Evolutionary conservation across 2,888 invertebrate species (phyloP).

Genomic region (Chromoteleia sp.): DNA sequence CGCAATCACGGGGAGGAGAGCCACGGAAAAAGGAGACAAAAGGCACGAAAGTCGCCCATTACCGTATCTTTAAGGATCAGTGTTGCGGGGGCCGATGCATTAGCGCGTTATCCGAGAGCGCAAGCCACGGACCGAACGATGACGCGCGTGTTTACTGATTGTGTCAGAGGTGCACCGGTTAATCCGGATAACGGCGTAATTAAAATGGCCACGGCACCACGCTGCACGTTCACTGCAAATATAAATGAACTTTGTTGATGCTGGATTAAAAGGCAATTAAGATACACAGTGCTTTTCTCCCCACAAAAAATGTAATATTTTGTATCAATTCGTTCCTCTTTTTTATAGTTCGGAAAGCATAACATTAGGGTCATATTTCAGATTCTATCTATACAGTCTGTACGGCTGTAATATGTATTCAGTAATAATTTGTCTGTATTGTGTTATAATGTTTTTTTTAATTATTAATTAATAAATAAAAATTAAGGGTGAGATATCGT

Average conservation of each 20-base stretch:
- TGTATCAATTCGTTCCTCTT: too few species aligned
- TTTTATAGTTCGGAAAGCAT: too few species aligned
- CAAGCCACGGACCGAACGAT: constrained; percentile 19
- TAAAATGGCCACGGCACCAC: constrained; percentile 38
- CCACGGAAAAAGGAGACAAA: constrained; percentile 30
- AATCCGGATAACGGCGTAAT: constrained; percentile 62
- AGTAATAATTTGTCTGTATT: too few species aligned
- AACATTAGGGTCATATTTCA: too few species aligned
- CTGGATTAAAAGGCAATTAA: constrained; percentile 40
- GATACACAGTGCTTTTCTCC: neutral
- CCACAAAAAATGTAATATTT: too few species aligned
- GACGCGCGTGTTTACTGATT: constrained; percentile 47
- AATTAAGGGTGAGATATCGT: too few species aligned
- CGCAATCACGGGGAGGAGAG: constrained; percentile 42
- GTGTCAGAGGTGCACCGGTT: constrained; percentile 31
- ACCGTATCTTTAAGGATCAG: constrained; percentile 59
- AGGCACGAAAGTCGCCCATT: constrained; percentile 58
- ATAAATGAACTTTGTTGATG: constrained; percentile 39
- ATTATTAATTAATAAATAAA: too few species aligned
- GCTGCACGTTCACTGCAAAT: constrained; percentile 1
- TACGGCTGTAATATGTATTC: too few species aligned
- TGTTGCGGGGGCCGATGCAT: constrained; percentile 61
- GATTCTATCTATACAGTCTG: too few species aligned
- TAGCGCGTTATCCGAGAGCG: constrained; percentile 54
- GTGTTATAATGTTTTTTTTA: too few species aligned